A percentile compares a stretch with the other conserved stretches of the same genome.
phyloP scores from a whole-genome alignment of 1,140 invertebrate genomes.

The Cotesia vestalis region DNA sequence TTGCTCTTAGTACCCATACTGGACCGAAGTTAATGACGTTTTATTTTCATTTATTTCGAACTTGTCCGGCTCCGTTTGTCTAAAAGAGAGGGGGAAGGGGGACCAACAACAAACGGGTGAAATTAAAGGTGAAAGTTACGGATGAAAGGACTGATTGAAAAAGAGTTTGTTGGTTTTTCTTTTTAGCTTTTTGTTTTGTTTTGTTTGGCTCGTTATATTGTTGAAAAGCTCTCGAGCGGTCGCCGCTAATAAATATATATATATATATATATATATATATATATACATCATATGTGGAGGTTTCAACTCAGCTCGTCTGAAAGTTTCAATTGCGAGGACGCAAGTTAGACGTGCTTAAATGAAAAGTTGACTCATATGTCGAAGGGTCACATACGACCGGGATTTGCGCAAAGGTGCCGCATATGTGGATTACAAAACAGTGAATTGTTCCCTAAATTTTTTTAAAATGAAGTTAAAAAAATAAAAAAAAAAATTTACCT shows the following conservation, averaged over 20 bases:
- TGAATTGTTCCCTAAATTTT: too few species aligned
- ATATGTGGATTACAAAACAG: too few species aligned
- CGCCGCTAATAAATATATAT: too few species aligned
- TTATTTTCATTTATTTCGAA: too few species aligned
- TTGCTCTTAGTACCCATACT: too few species aligned
- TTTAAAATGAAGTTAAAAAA: background rate
- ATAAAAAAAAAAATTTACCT: background rate
- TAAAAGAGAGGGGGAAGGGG: too few species aligned
- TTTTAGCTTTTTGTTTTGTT: background rate
- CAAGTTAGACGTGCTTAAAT: slow-evolving; percentile 1
- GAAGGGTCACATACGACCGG: background rate
- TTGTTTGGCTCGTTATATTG: background rate
- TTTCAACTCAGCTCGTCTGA: background rate
- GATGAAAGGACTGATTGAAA: slow-evolving; percentile 13
- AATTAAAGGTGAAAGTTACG: background rate
- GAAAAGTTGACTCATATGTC: slow-evolving; percentile 5
- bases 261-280: too few species aligned
- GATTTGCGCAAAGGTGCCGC: too few species aligned
- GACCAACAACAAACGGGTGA: too few species aligned
- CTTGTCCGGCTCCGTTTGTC: too few species aligned
- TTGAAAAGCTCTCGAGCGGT: slow-evolving; percentile 3
- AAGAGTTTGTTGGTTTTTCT: slow-evolving; percentile 6
- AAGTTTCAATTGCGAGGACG: slow-evolving; percentile 1
- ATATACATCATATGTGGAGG: too few species aligned
- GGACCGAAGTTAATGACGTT: too few species aligned